These are phyloP conservation scores for Herpetotheres cachinnans DNA, from an alignment of 2,113 vertebrate genomes.

Conservation along the genomic window DNA sequence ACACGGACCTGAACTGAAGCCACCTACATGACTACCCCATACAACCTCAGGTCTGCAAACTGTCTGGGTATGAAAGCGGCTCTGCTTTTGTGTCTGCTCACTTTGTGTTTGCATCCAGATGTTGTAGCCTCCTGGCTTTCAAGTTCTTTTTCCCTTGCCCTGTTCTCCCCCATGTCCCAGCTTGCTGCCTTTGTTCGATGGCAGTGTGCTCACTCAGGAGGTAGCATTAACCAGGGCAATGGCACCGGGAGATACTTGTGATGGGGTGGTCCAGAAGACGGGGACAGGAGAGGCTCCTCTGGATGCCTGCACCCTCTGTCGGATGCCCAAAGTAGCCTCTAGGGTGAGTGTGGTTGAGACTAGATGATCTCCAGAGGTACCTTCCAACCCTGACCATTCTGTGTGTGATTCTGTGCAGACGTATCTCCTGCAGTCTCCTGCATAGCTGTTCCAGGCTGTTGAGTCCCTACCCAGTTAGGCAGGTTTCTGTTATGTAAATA, in stretches of 20 bases:
- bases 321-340: not conserved
- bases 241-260: not conserved
- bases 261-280: accelerated
- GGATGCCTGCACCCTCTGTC: not conserved
- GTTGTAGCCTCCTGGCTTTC: not conserved
- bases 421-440: not conserved
- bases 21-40: not conserved
- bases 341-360: not conserved
- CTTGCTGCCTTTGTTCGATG: not conserved
- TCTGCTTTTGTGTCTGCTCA: not conserved
- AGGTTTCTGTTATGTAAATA: not conserved
- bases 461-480: not conserved
- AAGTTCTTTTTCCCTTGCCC: not conserved
- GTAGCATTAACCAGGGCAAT: accelerated
- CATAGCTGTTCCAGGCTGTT: not conserved
- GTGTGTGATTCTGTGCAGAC: too few species aligned
- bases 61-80: not conserved
- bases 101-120: not conserved
- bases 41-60: not conserved
- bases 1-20: not conserved
- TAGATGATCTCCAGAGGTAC: too few species aligned
- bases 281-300: not conserved
- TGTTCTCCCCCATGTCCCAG: not conserved
- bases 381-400: too few species aligned
- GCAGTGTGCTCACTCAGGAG: not conserved